phyloP scores from a whole-genome alignment of 2,797 vertebrate species.

The Sylvilagus floridanus region DNA sequence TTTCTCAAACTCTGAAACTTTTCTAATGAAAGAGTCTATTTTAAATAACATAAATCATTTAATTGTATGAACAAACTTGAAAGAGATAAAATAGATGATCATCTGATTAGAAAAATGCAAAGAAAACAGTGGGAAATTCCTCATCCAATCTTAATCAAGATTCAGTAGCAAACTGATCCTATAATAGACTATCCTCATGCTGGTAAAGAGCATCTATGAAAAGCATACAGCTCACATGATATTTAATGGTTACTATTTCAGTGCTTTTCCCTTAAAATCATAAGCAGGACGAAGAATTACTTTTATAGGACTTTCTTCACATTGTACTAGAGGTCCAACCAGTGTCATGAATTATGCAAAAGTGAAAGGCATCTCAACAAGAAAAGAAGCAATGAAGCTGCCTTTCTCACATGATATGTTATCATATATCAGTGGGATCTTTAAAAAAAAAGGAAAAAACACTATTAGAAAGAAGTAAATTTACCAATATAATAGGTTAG shows the following conservation, averaged over 20 bases:
- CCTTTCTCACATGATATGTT: not conserved
- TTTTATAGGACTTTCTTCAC: not conserved
- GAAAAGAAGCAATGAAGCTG: not conserved
- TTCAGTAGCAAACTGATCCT: not conserved
- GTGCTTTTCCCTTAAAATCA: not conserved
- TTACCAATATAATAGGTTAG: not conserved
- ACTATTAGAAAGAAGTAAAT: not conserved
- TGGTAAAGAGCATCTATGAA: not conserved
- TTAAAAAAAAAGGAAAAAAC: not conserved
- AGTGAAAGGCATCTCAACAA: not conserved
- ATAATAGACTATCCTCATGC: not conserved
- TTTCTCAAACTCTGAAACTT: not conserved
- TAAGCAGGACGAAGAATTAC: not conserved
- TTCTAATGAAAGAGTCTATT: not conserved
- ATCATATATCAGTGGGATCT: not conserved
- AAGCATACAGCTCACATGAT: not conserved
- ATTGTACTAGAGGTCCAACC: not conserved
- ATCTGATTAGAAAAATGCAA: not conserved
- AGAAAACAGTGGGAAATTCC: not conserved
- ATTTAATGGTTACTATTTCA: not conserved
- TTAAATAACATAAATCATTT: not conserved
- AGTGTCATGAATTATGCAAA: not conserved
- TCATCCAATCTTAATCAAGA: not conserved
- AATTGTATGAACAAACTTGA: not conserved
- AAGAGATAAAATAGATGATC: not conserved